Base-by-base conservation (phyloP, 2,113 vertebrate genomes). In the Monopterus albus region DNA sequence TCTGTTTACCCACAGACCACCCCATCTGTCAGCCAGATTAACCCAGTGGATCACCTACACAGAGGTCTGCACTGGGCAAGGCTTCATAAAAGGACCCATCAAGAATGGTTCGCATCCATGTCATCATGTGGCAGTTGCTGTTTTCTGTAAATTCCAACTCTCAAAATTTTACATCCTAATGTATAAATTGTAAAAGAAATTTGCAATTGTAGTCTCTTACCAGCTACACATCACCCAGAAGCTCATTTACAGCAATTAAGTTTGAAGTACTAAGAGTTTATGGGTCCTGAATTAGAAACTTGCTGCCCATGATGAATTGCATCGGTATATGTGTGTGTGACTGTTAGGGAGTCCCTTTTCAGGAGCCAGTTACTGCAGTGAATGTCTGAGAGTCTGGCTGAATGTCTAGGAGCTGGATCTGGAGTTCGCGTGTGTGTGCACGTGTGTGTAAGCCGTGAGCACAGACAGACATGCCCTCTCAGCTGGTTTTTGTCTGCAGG, bases 21-120 rank as follows among this genome's bases (percentile, higher is more conserved):
- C 75, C 87, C 84, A 89, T 88, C 84, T 90, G 87, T 85, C 45
- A 6, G 65, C 67, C 79, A 82, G 85, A 89, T 89, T 88, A 85
- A 78, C 82, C 75, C 65, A 67, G 75, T 38, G 17, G 79, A 83
- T 84, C 82, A 75, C 65, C 68, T 72, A 64, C 64, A 66, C 61
- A 2, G 5, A 63, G 56, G 73, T 51, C 70, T 79, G 53, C 33
- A 21, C 42, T 23, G 40, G 68, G 60, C 64, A 62, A 47, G 31
- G 58, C 52, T 42, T 60, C 51, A 33, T 33, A 50, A 72, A 46
- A 33, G n/a, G 28, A 28, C 42, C 45, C 62, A 60, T 33, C 18
- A 49, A 55, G 7, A 70, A 15, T 7, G 0, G 5, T 6, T 21
- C 36, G n/a, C 17, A 0, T 39, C 29, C 1, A 1, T 36, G n/a